Conservation (phyloP, 2,888 invertebrate genomes). For the Metalampra italica region DNA sequence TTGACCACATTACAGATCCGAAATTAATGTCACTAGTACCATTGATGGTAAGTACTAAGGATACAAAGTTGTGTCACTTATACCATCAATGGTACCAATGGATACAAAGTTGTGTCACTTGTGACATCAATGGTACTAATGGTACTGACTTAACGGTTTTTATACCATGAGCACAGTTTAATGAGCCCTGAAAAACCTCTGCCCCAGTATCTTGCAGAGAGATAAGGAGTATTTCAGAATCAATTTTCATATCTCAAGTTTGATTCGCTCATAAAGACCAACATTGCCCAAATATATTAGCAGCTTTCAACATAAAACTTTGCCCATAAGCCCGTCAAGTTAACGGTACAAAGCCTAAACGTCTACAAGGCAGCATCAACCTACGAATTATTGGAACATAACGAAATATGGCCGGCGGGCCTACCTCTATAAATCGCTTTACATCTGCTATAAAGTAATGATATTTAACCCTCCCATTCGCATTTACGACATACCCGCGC, state of each 20-base stretch:
- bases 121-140: too few species aligned
- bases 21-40: too few species aligned
- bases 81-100: too few species aligned
- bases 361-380: conserved; percentile 22
- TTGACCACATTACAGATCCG: too few species aligned
- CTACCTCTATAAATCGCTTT: conserved; percentile 69
- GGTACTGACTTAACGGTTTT: too few species aligned
- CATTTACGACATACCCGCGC: conserved; percentile 60
- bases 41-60: too few species aligned
- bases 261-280: background rate
- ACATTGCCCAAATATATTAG: background rate
- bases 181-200: too few species aligned
- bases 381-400: conserved; percentile 69
- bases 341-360: conserved; percentile 3
- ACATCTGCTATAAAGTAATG: conserved; percentile 75
- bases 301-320: conserved; percentile 4
- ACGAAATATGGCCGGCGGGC: conserved; percentile 62
- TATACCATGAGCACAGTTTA: too few species aligned
- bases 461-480: conserved; percentile 70
- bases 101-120: too few species aligned
- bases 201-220: too few species aligned
- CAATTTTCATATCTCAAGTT: background rate
- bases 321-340: background rate
- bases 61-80: too few species aligned
- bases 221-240: too few species aligned